Evolutionary conservation across 2,113 vertebrate genomes (phyloP).

Genomic region (Campylorhamphus procurvoides): DNA sequence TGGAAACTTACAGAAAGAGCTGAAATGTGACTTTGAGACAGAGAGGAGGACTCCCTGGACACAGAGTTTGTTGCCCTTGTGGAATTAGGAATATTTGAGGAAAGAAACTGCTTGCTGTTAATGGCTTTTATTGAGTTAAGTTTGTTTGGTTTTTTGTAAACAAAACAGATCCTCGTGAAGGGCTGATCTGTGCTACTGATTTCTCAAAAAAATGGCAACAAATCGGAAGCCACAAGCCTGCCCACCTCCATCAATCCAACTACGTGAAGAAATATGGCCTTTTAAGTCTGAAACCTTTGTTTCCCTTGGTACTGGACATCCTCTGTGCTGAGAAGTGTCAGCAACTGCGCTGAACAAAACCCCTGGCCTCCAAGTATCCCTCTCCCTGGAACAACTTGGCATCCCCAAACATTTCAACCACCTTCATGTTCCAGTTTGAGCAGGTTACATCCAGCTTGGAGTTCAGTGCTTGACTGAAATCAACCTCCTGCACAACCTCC

Average conservation of each 20-base stretch:
- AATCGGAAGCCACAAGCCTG: not conserved
- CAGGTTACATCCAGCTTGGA: not conserved
- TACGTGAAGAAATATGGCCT: not conserved
- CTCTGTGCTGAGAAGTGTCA: not conserved
- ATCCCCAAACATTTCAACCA: not conserved
- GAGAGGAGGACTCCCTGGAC: not conserved
- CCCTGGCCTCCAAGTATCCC: not conserved
- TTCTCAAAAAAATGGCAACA: not conserved
- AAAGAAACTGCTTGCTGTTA: not conserved
- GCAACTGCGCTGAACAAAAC: not conserved
- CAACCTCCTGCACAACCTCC: conserved; percentile 13
- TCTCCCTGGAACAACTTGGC: rapidly evolving
- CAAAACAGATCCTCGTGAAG: not conserved
- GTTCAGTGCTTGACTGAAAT: conserved; percentile 8
- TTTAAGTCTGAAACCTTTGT: not conserved
- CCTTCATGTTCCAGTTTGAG: not conserved
- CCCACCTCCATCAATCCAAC: not conserved
- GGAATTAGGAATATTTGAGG: not conserved
- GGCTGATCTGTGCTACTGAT: not conserved
- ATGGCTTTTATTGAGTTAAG: not conserved
- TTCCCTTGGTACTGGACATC: not conserved
- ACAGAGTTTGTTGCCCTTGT: not conserved
- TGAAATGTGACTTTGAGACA: not conserved
- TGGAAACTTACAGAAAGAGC: not conserved
- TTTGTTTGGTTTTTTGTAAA: not conserved